A percentile compares a stretch with the other conserved stretches of the same genome.
phyloP scores from a whole-genome alignment of 1,140 invertebrate species.

The Drosophila lini region DNA sequence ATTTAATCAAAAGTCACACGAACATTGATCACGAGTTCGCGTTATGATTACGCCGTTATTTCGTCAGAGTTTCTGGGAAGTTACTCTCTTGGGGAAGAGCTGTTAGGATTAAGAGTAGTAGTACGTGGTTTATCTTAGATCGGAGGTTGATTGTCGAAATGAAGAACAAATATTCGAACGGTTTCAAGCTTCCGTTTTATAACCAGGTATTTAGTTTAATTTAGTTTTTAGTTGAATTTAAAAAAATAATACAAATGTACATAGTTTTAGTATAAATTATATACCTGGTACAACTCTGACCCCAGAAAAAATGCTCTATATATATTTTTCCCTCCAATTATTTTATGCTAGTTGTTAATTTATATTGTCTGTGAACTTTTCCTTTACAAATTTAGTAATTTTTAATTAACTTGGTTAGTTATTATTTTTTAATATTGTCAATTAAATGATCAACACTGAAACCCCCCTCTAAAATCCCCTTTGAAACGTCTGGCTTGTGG shows the following conservation, averaged over 20 bases:
- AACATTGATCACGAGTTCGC: slow-evolving; percentile 29
- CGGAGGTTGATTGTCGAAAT: background rate
- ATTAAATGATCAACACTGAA: too few relatives aligned
- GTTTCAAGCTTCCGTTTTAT: background rate
- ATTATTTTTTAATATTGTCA: too few relatives aligned
- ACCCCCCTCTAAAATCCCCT: background rate
- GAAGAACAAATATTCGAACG: background rate
- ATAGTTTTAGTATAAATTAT: too few relatives aligned
- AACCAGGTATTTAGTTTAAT: background rate
- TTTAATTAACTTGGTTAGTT: too few relatives aligned
- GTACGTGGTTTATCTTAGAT: slow-evolving; percentile 1
- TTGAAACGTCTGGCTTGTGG: background rate
- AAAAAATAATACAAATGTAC: too few relatives aligned
- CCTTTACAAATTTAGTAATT: too few relatives aligned
- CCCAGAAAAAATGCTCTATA: too few relatives aligned
- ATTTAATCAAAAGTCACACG: slow-evolving; percentile 37
- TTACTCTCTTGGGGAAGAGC: slow-evolving; percentile 1
- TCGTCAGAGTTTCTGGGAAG: slow-evolving; percentile 19
- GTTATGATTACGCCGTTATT: slow-evolving; percentile 15
- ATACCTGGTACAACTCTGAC: too few relatives aligned
- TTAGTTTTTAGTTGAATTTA: background rate
- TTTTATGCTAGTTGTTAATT: too few relatives aligned
- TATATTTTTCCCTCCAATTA: too few relatives aligned
- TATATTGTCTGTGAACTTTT: too few relatives aligned
- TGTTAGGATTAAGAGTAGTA: background rate